Evolutionary conservation across 2,888 invertebrate species (phyloP).

Genomic region (Amphipoea oculea): DNA sequence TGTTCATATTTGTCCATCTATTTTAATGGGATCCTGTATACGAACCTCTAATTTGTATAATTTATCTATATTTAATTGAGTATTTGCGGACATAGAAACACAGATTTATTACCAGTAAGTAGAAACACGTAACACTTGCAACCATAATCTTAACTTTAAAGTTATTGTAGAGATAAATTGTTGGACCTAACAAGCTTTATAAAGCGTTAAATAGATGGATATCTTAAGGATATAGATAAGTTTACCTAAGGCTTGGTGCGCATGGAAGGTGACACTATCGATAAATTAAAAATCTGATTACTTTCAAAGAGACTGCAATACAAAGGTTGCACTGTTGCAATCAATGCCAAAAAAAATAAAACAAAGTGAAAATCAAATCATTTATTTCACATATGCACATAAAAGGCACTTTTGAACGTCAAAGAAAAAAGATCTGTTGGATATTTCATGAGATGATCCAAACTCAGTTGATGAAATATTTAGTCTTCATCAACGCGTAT

Average conservation of each 20-base stretch:
- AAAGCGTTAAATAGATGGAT: slow-evolving; percentile 50
- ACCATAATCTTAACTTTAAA: slow-evolving; percentile 35
- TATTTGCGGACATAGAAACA: slow-evolving; percentile 3
- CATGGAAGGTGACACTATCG: not conserved
- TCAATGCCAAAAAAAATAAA: not conserved
- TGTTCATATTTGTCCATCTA: too few species aligned
- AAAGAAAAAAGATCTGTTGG: not conserved
- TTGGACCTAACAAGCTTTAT: slow-evolving; percentile 36
- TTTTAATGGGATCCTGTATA: not conserved
- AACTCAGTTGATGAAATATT: not conserved
- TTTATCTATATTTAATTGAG: slow-evolving; percentile 35
- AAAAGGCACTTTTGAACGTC: not conserved
- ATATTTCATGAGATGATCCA: not conserved
- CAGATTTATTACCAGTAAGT: slow-evolving; percentile 43
- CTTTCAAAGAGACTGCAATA: not conserved
- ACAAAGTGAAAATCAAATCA: not conserved
- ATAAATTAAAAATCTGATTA: not conserved
- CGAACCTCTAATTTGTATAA: slow-evolving; percentile 4
- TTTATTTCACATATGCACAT: not conserved
- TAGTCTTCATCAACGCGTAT: not conserved
- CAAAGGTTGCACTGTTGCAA: not conserved
- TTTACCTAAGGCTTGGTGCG: slow-evolving; percentile 26
- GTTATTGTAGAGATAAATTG: slow-evolving; percentile 52
- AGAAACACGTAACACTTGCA: slow-evolving; percentile 34
- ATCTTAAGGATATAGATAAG: slow-evolving; percentile 43